These are phyloP conservation scores for Neoseiulus cucumeris DNA, from an alignment of 1,140 invertebrate species.

Conservation along the genomic window DNA sequence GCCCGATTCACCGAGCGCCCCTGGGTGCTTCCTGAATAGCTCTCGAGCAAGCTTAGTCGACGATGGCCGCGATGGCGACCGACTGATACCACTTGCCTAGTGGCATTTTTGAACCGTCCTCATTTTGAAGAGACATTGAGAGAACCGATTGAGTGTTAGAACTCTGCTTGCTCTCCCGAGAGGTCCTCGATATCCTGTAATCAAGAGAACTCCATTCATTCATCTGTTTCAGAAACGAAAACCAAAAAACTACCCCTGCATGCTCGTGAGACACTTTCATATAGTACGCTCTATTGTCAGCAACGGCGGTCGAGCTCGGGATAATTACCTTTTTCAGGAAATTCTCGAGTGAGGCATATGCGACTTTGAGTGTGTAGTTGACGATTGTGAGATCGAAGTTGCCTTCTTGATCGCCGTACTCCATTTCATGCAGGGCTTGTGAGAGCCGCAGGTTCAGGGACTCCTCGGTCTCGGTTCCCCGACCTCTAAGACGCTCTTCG, in stretches of 20 bases:
- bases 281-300: too few relatives aligned
- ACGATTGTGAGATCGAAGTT: constrained; percentile 75
- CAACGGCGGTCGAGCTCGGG: too few relatives aligned
- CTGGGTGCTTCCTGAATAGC: too few relatives aligned
- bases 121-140: too few relatives aligned
- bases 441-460: constrained; percentile 49
- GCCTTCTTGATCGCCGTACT: constrained; percentile 51
- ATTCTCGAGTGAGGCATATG: constrained; percentile 54
- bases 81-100: too few relatives aligned
- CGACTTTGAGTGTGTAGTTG: constrained; percentile 75
- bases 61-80: too few relatives aligned
- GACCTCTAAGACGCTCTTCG: constrained; percentile 47
- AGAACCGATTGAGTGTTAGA: neutral
- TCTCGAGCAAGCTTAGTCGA: too few relatives aligned
- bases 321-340: constrained; percentile 27
- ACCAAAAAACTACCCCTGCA: too few relatives aligned
- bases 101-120: too few relatives aligned
- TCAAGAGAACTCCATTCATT: neutral
- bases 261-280: too few relatives aligned
- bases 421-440: constrained; percentile 52
- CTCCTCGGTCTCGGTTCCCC: constrained; percentile 77
- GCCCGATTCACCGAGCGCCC: too few relatives aligned
- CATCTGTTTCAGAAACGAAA: too few relatives aligned
- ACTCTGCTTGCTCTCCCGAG: neutral
- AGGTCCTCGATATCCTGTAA: neutral